Conservation (phyloP, 2,888 invertebrate species). For the Lissonota sp. region DNA sequence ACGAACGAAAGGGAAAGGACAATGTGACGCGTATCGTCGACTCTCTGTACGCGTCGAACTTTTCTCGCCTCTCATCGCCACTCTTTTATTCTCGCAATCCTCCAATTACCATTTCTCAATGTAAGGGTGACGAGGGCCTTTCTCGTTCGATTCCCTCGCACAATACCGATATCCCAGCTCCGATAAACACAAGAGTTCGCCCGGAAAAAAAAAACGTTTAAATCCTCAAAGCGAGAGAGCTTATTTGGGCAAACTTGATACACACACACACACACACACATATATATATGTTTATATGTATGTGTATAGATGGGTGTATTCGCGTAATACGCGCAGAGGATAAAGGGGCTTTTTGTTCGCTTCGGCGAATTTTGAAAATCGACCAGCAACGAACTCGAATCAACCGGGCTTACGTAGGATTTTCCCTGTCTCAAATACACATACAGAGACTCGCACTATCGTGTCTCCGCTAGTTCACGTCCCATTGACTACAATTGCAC, state of each 20-base stretch:
- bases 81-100: background rate
- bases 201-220: constrained; percentile 22
- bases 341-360: constrained; percentile 27
- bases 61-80: background rate
- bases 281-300: too few relatives aligned
- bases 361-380: constrained; percentile 35
- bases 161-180: constrained; percentile 18
- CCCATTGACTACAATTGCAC: constrained; percentile 35
- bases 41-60: constrained; percentile 4
- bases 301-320: background rate
- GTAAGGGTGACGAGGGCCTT: constrained; percentile 30
- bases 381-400: constrained; percentile 35
- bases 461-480: constrained; percentile 12
- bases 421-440: background rate
- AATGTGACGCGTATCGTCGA: constrained; percentile 29
- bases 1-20: constrained; percentile 69
- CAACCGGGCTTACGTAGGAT: constrained; percentile 34
- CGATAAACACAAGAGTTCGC: constrained; percentile 14
- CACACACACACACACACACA: background rate
- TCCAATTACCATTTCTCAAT: constrained; percentile 51
- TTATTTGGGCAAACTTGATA: constrained; percentile 13
- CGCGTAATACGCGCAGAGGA: constrained; percentile 26
- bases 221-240: constrained; percentile 10
- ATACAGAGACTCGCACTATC: constrained; percentile 8
- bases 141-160: constrained; percentile 33